phyloP scores from a whole-genome alignment of 2,797 vertebrate genomes.

The Schizothorax lantsangensis region DNA sequence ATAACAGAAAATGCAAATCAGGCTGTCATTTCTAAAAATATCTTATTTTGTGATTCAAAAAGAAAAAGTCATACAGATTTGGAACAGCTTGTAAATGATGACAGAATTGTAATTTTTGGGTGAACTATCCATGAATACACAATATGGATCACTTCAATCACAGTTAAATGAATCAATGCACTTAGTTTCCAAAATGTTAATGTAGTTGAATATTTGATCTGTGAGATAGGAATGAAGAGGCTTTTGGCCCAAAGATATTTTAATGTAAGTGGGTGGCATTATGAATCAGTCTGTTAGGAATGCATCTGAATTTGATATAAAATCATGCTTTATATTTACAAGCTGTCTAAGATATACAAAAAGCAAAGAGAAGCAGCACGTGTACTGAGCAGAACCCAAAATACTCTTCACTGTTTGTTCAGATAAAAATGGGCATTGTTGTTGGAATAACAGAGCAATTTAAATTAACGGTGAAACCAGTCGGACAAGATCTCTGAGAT shows the following conservation, averaged over 20 bases:
- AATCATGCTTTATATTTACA: background rate
- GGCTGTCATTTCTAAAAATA: background rate
- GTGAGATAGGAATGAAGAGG: background rate
- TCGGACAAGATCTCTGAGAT: slow-evolving; percentile 9
- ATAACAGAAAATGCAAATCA: background rate
- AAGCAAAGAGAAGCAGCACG: background rate
- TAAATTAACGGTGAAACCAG: slow-evolving; percentile 23
- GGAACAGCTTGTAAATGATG: background rate
- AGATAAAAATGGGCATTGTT: slow-evolving; percentile 2
- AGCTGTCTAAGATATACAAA: background rate
- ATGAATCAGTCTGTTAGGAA: background rate
- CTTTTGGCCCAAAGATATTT: background rate
- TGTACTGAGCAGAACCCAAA: background rate
- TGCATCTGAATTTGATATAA: background rate
- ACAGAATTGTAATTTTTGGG: background rate
- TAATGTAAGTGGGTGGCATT: background rate
- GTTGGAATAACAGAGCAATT: background rate
- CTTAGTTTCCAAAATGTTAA: background rate
- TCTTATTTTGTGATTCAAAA: background rate
- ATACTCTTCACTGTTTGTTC: background rate
- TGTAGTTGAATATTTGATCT: background rate
- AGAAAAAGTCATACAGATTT: background rate
- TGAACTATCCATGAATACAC: background rate
- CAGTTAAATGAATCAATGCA: background rate
- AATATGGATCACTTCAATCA: background rate